Evolutionary conservation across 1,140 invertebrate genomes (phyloP).

Genomic region (Drosophila melanica): DNA sequence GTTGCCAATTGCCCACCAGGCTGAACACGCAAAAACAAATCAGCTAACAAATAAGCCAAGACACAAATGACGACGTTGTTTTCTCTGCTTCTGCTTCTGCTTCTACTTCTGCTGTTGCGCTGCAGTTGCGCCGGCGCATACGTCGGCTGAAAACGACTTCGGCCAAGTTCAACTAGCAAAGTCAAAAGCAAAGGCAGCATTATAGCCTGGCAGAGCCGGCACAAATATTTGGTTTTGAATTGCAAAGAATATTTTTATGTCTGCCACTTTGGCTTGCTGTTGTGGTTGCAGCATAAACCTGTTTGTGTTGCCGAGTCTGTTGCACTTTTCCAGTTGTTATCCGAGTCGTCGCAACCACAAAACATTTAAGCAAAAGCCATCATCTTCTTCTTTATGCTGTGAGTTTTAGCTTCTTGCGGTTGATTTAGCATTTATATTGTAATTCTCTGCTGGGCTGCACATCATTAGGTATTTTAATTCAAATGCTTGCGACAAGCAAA

Average conservation of each 20-base stretch:
- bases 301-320: constrained; percentile 57
- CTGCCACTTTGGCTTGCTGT: constrained; percentile 18
- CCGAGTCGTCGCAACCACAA: constrained; percentile 53
- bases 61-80: neutral
- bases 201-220: neutral
- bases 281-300: constrained; percentile 62
- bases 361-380: constrained; percentile 68
- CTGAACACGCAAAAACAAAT: constrained; percentile 30
- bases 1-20: constrained; percentile 16
- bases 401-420: constrained; percentile 42
- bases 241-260: constrained; percentile 28
- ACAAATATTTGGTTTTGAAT: constrained; percentile 14
- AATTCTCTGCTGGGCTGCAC: constrained; percentile 5
- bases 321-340: constrained; percentile 22
- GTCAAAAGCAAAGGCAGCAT: constrained; percentile 26
- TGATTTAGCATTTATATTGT: constrained; percentile 33
- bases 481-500: constrained; percentile 53
- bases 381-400: neutral
- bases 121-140: constrained; percentile 41
- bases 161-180: constrained; percentile 72
- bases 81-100: neutral
- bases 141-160: constrained; percentile 40
- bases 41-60: constrained; percentile 43
- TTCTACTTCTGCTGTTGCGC: constrained; percentile 26
- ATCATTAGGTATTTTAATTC: constrained; percentile 67